Base-by-base conservation (phyloP, 2,888 invertebrate genomes). In the Caenorhabditis drosophilae region DNA sequence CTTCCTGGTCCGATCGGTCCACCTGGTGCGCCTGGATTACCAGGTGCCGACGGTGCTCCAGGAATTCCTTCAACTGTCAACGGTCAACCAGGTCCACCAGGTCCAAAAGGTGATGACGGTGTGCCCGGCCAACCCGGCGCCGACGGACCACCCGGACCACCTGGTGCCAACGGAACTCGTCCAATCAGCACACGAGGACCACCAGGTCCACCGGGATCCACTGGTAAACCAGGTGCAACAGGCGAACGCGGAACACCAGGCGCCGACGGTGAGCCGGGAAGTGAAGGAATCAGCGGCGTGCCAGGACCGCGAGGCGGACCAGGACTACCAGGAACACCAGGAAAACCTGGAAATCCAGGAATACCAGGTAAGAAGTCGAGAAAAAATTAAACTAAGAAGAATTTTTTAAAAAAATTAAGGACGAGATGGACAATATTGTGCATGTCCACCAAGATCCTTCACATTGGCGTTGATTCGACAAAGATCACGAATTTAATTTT, bases 401-500 rank as follows among this genome's bases (percentile, higher is more conserved):
- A n/a, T n/a, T n/a, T n/a, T n/a, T n/a, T n/a, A n/a, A n/a, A n/a
- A n/a, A n/a, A n/a, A n/a, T n/a, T n/a, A n/a, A n/a, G n/a, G 73
- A 40, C 57, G 63, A 27, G 72, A 72, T 41, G 69, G 70, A 7
- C 67, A 73, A 31, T 73, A 73, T 51, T 73, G 73, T 22, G 64
- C 73, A 6, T 73, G 73, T 40, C 73, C 73, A 26, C 73, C 73
- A 2, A 44, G 73, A 2, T 59, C 61, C 6, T 52, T 70, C 45
- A 40, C 64, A 16, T 55, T 64, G 46, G 54, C 50, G 2, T 54
- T 38, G 34, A 25, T n/a, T 7, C 58, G 63, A 15, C 45, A 7
- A 26, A n/a, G 31, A 31, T 36, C 9, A 15, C 36, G n/a, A 12
- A 12, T 31, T 31, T 12, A 31, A 31, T 9, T 12, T 36, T 15